Base-by-base conservation (phyloP, 2,797 vertebrate genomes). In the Sparus aurata region DNA sequence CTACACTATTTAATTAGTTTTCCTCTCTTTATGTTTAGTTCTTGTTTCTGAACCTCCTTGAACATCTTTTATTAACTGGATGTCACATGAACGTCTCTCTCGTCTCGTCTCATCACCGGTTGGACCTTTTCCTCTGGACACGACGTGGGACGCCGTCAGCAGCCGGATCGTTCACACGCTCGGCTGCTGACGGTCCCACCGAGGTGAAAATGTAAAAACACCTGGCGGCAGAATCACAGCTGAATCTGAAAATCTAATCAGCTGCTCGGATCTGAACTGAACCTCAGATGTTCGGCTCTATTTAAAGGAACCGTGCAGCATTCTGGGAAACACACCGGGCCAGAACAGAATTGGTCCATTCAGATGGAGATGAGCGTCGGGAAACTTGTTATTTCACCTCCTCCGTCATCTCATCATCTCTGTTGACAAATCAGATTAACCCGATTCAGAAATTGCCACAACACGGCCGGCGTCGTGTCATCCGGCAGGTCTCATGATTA, bases 151-250 rank as follows among this genome's bases (percentile, higher is more conserved):
- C 50, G 27, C 11, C 38, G 13, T 38, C 25, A 43, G 15, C 55
- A 12, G 2, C 17, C 11, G 25, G 3, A 16, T 17, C 46, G 0
- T 16, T 27, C 38, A 20, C 50, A 13, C 20, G 3, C 17, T 7
- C 30, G 15, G 8, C 41, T 1, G 12, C 2, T 11, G n/a, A 41
- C 58, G 16, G 2, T 74, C 43, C 27, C 41, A 58, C 17, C 2
- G 41, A 69, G 59, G 38, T 65, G 61, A n/a, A 65, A 74, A 73
- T 47, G 11, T 25, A 65, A 22, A 54, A 46, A 16, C 60, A 58
- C 50, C 45, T 22, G 46, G 73, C 64, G 46, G 63, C 38, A 47
- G 38, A 50, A 46, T 18, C 17, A 59, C 16, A 55, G 50, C 23
- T 6, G 18, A 30, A 55, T 63, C 38, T 45, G 58, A 18, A 52